phyloP scores from a whole-genome alignment of 1,140 invertebrate genomes.

The Cotesia vestalis region DNA sequence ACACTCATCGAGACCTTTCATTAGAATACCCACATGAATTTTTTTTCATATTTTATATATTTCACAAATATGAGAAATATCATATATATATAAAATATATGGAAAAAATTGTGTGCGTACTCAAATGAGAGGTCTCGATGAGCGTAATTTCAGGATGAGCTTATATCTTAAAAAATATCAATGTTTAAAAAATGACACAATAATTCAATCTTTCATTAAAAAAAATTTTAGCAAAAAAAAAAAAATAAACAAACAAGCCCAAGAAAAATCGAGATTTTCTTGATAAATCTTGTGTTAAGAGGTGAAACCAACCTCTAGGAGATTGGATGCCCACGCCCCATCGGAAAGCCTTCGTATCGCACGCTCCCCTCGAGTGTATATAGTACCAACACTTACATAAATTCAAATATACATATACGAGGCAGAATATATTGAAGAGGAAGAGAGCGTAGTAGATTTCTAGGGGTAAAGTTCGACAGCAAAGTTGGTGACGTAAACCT shows the following conservation, averaged over 20 bases:
- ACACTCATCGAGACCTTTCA: too few relatives aligned
- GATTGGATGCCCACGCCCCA: slow-evolving; percentile 41
- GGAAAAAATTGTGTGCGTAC: too few relatives aligned
- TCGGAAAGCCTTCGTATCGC: slow-evolving; percentile 40
- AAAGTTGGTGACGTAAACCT: not conserved
- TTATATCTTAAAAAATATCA: too few relatives aligned
- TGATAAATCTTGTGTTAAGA: not conserved
- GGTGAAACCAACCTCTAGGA: slow-evolving; percentile 8
- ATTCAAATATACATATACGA: slow-evolving; percentile 1
- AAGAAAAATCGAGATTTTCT: not conserved
- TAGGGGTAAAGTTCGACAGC: not conserved
- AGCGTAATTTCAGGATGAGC: too few relatives aligned
- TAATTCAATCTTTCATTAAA: too few relatives aligned
- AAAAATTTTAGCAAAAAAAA: too few relatives aligned
- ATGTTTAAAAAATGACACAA: too few relatives aligned
- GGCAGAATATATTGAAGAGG: not conserved
- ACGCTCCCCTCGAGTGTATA: slow-evolving; percentile 36
- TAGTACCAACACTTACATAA: not conserved
- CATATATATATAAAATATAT: too few relatives aligned
- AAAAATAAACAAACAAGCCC: not conserved
- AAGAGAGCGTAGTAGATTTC: not conserved
- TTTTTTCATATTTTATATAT: too few relatives aligned
- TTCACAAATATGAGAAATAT: too few relatives aligned
- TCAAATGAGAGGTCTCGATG: too few relatives aligned
- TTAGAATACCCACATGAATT: too few relatives aligned